Percentiles rank a stretch among this genome's conserved stretches.
Evolutionary conservation across 2,888 invertebrate genomes (phyloP).

Genomic region (Salpingus planirostris): DNA sequence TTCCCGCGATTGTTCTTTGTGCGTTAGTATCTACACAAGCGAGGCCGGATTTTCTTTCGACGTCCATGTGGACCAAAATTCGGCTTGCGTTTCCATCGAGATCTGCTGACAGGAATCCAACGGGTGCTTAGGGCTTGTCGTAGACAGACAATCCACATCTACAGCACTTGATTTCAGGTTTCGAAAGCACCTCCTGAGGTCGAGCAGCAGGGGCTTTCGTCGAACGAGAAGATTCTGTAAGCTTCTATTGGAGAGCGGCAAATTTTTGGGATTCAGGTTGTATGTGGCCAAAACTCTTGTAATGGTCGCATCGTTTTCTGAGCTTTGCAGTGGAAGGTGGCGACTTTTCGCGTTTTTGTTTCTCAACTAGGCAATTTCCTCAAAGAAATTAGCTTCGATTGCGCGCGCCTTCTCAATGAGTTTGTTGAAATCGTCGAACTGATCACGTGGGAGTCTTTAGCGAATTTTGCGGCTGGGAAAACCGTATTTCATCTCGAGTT

Average conservation of each 20-base stretch:
- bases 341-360: not conserved
- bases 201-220: too few relatives aligned
- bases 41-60: not conserved
- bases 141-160: too few relatives aligned
- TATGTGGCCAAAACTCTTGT: constrained; percentile 5
- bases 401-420: too few relatives aligned
- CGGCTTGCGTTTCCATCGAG: not conserved
- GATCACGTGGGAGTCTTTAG: constrained; percentile 1
- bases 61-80: constrained; percentile 1
- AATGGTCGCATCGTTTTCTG: constrained; percentile 6
- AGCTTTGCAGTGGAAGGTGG: too few relatives aligned
- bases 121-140: too few relatives aligned
- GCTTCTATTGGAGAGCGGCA: too few relatives aligned
- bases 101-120: not conserved
- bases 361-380: too few relatives aligned
- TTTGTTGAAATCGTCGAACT: constrained; percentile 1
- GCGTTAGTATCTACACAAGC: constrained; percentile 1
- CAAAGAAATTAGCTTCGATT: too few relatives aligned
- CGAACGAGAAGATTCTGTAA: too few relatives aligned
- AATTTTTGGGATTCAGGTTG: constrained; percentile 6
- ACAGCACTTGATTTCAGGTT: too few relatives aligned
- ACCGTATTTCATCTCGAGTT: constrained; percentile 10
- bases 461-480: constrained; percentile 1
- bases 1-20: not conserved
- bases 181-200: too few relatives aligned